Conservation (phyloP, 2,797 vertebrate species). For the Bucorvus abyssinicus region DNA sequence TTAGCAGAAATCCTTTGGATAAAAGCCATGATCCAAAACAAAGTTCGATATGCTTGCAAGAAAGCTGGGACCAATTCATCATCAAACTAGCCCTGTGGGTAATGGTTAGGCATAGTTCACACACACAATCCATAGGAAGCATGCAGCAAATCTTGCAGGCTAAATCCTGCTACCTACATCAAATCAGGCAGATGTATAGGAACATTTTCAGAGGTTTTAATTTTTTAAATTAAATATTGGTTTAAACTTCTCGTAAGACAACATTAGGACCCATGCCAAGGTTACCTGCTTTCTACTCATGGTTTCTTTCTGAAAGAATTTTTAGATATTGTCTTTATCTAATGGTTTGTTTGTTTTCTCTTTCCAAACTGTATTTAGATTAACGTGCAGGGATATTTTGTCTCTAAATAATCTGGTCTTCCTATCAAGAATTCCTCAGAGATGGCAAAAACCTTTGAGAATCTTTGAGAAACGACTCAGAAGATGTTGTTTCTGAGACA, state of each 20-base stretch:
- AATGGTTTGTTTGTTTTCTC: background rate
- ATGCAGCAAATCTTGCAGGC: background rate
- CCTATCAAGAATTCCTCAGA: background rate
- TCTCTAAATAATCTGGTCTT: background rate
- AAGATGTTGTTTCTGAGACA: background rate
- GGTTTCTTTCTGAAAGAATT: background rate
- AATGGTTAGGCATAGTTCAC: background rate
- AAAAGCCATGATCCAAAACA: background rate
- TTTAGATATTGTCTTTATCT: background rate
- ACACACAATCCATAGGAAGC: background rate
- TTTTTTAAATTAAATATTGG: background rate
- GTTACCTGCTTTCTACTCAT: background rate
- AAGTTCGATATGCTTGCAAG: background rate
- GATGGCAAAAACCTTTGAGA: background rate
- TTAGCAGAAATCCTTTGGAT: background rate
- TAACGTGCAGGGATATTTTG: background rate
- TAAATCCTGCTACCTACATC: background rate
- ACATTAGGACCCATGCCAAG: background rate
- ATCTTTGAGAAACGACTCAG: too few species aligned
- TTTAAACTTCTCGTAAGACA: background rate
- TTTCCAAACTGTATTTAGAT: background rate
- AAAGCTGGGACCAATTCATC: background rate
- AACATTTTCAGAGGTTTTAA: background rate
- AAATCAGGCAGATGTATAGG: rapidly evolving
- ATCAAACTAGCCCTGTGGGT: background rate